A percentile compares a stretch with the other conserved stretches of the same genome.
These are phyloP conservation scores for Chrysolina oricalcia DNA, from an alignment of 2,888 invertebrate genomes.

Conservation along the genomic window DNA sequence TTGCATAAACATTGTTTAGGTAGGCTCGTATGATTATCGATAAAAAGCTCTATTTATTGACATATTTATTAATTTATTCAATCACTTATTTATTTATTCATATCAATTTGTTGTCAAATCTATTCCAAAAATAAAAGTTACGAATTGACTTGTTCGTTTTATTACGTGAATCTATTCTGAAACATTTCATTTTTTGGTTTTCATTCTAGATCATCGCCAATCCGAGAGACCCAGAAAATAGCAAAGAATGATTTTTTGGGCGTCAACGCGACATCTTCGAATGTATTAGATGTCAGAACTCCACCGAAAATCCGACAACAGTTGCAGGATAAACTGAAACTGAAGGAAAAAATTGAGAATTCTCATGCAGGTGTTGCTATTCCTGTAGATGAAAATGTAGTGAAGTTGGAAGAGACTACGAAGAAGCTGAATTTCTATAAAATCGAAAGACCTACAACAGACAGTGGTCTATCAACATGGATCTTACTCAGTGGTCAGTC, in stretches of 20 bases:
- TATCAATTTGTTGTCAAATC: conserved; percentile 46
- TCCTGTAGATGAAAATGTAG: conserved; percentile 65
- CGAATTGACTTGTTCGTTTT: conserved; percentile 14
- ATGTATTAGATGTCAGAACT: conserved; percentile 75
- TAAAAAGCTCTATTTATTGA: neutral
- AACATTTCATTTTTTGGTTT: conserved; percentile 38
- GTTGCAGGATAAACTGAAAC: conserved; percentile 67
- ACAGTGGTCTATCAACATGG: conserved; percentile 84
- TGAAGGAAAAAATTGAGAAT: conserved; percentile 70
- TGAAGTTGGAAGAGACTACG: conserved; percentile 63
- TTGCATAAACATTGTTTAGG: neutral
- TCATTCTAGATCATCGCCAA: conserved; percentile 69
- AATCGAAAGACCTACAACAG: conserved; percentile 72
- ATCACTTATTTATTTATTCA: conserved; percentile 2
- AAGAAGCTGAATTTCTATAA: conserved; percentile 68
- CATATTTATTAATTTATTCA: neutral
- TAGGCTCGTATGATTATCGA: neutral
- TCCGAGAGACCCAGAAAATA: conserved; percentile 75
- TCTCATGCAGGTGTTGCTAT: conserved; percentile 77
- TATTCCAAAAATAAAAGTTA: conserved; percentile 20
- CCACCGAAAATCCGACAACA: conserved; percentile 78
- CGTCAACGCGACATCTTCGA: conserved; percentile 64
- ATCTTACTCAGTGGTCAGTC: conserved; percentile 78
- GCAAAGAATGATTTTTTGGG: conserved; percentile 76
- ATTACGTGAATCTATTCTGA: neutral